Evolutionary conservation across 1,140 invertebrate species (phyloP).

Genomic region (Forficula auricularia): DNA sequence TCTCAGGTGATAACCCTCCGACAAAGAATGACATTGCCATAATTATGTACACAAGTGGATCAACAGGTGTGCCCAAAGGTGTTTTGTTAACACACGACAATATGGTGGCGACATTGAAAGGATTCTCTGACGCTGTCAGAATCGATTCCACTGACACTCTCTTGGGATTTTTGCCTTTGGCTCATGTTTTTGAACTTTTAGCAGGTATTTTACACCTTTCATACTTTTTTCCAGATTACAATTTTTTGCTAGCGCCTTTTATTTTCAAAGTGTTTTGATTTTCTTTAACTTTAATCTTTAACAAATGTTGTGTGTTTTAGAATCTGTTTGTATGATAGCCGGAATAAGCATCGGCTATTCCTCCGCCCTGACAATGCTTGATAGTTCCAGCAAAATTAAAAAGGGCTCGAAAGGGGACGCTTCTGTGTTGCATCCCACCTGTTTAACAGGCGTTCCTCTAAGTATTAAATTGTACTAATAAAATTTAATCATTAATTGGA

Average conservation of each 20-base stretch:
- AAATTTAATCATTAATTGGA: too few species aligned
- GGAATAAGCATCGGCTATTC: conserved; percentile 95
- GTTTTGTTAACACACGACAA: conserved; percentile 78
- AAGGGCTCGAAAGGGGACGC: conserved; percentile 81
- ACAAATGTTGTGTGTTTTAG: too few species aligned
- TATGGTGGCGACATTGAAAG: conserved; percentile 71
- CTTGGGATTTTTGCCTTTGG: conserved; percentile 88
- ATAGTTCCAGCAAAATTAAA: conserved; percentile 90
- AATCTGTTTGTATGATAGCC: conserved; percentile 34
- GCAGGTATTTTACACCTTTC: conserved; percentile 31
- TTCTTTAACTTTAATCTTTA: too few species aligned
- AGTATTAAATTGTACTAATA: conserved; percentile 24
- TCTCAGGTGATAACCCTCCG: conserved; percentile 33
- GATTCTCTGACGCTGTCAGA: conserved; percentile 63
- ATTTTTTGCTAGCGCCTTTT: too few species aligned
- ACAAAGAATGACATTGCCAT: conserved; percentile 64
- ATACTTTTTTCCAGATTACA: conserved; percentile 9
- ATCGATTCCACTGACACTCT: conserved; percentile 61
- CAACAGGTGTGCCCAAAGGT: conserved; percentile 79
- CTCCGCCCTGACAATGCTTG: conserved; percentile 84
- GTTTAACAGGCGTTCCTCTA: conserved; percentile 88
- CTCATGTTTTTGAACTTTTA: conserved; percentile 91
- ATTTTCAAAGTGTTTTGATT: too few species aligned
- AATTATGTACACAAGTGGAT: conserved; percentile 93
- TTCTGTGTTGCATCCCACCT: conserved; percentile 73